Evolutionary conservation across 2,797 vertebrate genomes (phyloP), one percentile per base, ranked within the genome.

Genomic region (Argyrosomus regius): DNA sequence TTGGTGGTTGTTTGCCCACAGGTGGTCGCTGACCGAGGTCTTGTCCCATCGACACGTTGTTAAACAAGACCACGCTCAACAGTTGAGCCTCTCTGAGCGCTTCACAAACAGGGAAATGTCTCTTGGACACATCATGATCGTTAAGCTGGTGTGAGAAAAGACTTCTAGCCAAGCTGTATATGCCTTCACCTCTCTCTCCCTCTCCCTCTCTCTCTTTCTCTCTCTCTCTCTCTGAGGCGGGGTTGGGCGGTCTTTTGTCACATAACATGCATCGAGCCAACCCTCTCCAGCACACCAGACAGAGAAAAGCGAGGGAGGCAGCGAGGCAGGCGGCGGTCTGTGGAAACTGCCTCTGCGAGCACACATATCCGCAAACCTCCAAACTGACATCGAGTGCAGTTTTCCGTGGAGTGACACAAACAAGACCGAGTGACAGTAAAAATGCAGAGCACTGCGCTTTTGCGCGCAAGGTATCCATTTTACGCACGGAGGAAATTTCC

Each of bases 191-290:
- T 72, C 79, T 24, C 61, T 77, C 72, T 57, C 71, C 62, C 35
- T 35, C 75, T 26, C 80, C 52, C 78, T 35, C 75, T 31, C 65
- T 18, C 77, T 52, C 67, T 10, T 81, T 64, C 77, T 41, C 77
- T 62, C 84, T 61, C 72, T 52, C 80, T 66, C 83, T 75, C 71
- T 72, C 20, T 9, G 88, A 91, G 94, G 89, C 89, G 90, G 90
- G 92, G 87, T 88, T 89, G 91, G 94, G 93, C 93, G 94, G 91
- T 92, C 88, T 90, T 93, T 94, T 92, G 91, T 93, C 92, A 91
- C 87, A 89, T 73, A 89, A 89, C 90, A 86, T 92, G 83, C 88
- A 84, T 80, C 81, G 77, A 74, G 75, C 83, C 81, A 83, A 65
- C 83, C 80, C 80, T 81, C 72, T 70, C 63, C 35, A 24, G 54